Base-by-base conservation (phyloP, 2,888 invertebrate genomes). In the Melikaiella ostensackeni region DNA sequence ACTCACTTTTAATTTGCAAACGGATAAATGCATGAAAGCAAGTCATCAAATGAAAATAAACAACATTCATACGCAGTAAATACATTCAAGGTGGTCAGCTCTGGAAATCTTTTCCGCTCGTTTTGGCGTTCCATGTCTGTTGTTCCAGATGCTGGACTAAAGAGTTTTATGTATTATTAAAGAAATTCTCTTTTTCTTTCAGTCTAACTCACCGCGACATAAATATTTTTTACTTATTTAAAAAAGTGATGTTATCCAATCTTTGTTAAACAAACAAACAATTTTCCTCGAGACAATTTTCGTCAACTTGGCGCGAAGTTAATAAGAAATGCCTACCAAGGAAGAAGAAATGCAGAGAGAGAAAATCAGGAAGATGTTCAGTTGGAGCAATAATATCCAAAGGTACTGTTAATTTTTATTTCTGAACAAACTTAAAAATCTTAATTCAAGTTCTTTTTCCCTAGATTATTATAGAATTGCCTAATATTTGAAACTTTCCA, bases 361-460 rank as follows among this genome's bases (percentile, higher is more conserved):
- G 84, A 92, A 93, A 87, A 93, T 94, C 83, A 93, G 92, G 82
- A 93, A 92, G 84, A 94, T 94, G 94, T 94, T 94, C 86, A 94
- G 94, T 88, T 94, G 94, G 94, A 94, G 94, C 84, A 92, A 92
- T 77, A 93, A 92, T 90, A 92, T 86, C 88, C 77, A 82, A 82
- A 77, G 46, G 80, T 79, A 57, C 33, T 24, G 11, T 19, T 59
- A 57, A 24, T 74, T 38, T 19, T 55, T 50, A 50, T 30, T 30
- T 70, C 19, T 42, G 21, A 55, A 21, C 0, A 24, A 57, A 24
- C 21, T 7, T 16, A 21, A 55, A 55, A 8, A 55, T 9, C 3
- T 55, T 8, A 50, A 50, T 38, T 21, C 8, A 63, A 21, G 33
- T 21, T 21, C 11, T 35, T 35, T 63, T 35, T 38, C 0, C 63